phyloP scores from a whole-genome alignment of 1,140 invertebrate species.

The Formica exsecta region DNA sequence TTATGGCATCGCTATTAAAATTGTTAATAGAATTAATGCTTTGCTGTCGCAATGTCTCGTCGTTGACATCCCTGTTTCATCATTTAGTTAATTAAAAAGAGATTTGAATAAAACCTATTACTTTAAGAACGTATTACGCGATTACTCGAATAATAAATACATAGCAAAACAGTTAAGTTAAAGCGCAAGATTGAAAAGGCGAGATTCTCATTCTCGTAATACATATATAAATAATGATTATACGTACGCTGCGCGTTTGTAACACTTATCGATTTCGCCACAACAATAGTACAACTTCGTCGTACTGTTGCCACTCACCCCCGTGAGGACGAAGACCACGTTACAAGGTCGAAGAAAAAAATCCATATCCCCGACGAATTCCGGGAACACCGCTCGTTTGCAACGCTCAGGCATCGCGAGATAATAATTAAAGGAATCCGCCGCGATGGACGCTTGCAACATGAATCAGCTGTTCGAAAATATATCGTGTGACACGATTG shows the following conservation, averaged over 20 bases:
- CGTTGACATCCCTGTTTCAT: neutral
- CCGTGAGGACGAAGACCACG: slow-evolving; percentile 25
- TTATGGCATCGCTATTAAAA: neutral
- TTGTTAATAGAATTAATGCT: neutral
- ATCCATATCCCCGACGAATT: slow-evolving; percentile 36
- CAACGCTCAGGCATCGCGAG: neutral
- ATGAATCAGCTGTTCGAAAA: neutral
- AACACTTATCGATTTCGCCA: slow-evolving; percentile 41
- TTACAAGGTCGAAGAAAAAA: slow-evolving; percentile 43
- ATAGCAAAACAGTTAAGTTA: neutral
- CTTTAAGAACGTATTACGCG: neutral
- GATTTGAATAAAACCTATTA: neutral
- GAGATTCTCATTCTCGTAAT: slow-evolving; percentile 19
- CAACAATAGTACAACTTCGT: neutral
- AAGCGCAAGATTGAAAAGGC: neutral
- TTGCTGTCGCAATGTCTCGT: neutral
- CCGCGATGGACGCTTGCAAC: neutral
- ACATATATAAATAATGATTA: slow-evolving; percentile 13
- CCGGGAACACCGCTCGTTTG: neutral
- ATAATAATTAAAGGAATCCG: slow-evolving; percentile 24
- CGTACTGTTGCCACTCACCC: neutral
- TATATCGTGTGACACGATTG: neutral
- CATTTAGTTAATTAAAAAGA: neutral
- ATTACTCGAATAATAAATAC: neutral
- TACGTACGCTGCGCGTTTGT: slow-evolving; percentile 14